A percentile compares a stretch with the other conserved stretches of the same genome.
Conservation (phyloP, 1,140 invertebrate species). For the Zaprionus tsacasi region DNA sequence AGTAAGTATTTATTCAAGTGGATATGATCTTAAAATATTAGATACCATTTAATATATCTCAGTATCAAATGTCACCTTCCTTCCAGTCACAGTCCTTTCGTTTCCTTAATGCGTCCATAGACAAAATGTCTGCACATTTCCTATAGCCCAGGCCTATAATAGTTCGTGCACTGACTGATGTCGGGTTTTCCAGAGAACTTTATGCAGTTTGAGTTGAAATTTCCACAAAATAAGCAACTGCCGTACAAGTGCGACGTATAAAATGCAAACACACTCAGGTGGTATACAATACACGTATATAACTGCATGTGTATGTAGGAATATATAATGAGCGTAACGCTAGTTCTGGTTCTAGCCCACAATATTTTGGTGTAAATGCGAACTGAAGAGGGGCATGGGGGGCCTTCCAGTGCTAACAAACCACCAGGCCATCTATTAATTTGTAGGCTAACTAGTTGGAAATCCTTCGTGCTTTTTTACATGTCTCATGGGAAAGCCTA, state of each 20-base stretch:
- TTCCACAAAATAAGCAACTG: constrained; percentile 68
- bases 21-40: too few relatives aligned
- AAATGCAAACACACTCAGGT: not conserved
- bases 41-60: too few relatives aligned
- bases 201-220: constrained; percentile 67
- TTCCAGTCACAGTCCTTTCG: not conserved
- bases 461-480: constrained; percentile 45
- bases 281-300: not conserved
- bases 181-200: constrained; percentile 53
- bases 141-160: not conserved
- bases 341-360: not conserved
- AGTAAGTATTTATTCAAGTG: too few relatives aligned
- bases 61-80: too few relatives aligned
- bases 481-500: constrained; percentile 63
- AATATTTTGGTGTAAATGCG: not conserved
- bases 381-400: not conserved
- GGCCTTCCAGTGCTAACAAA: constrained; percentile 20
- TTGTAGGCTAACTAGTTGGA: constrained; percentile 48
- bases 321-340: constrained; percentile 13
- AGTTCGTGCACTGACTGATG: constrained; percentile 20
- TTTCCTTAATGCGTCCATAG: not conserved
- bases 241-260: constrained; percentile 4
- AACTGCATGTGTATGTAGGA: not conserved
- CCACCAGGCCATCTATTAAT: constrained; percentile 20
- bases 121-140: too few relatives aligned